Percentiles rank a stretch among this genome's conserved stretches.
phyloP scores from a whole-genome alignment of 35 echinoderm and acorn worm species.

The Diadema setosum region DNA sequence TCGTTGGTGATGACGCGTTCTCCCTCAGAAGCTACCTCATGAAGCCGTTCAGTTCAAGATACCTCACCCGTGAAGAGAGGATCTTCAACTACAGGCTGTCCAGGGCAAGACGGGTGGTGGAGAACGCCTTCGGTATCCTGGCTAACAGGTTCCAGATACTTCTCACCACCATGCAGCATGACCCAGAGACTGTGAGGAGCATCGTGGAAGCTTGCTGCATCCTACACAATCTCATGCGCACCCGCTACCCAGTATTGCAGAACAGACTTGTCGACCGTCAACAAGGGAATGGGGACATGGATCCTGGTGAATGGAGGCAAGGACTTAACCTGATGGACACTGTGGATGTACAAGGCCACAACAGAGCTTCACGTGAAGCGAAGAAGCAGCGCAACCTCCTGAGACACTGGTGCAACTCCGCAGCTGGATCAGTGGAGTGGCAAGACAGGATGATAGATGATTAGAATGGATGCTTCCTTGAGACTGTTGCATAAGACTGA shows the following conservation, averaged over 20 bases:
- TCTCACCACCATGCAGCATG: constrained; percentile 24
- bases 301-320: constrained; percentile 8
- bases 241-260: not conserved
- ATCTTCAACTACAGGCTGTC: constrained; percentile 9
- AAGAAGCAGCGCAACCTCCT: not conserved
- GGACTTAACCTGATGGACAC: constrained; percentile 14
- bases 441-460: constrained; percentile 15
- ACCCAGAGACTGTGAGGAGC: not conserved
- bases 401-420: not conserved
- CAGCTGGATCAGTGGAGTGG: constrained; percentile 36
- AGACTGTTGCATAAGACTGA: too few species aligned
- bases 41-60: constrained; percentile 27
- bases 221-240: constrained; percentile 48
- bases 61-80: not conserved
- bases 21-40: not conserved
- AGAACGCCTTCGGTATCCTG: constrained; percentile 58
- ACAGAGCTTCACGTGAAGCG: constrained; percentile 24
- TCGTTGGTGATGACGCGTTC: constrained; percentile 45
- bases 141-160: constrained; percentile 31
- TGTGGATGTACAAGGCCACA: not conserved
- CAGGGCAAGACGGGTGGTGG: constrained; percentile 32
- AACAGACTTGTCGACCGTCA: not conserved
- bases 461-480: not conserved
- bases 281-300: not conserved
- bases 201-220: not conserved